Evolutionary conservation across 2,113 vertebrate species (phyloP).

Genomic region (Puntigrus tetrazona): DNA sequence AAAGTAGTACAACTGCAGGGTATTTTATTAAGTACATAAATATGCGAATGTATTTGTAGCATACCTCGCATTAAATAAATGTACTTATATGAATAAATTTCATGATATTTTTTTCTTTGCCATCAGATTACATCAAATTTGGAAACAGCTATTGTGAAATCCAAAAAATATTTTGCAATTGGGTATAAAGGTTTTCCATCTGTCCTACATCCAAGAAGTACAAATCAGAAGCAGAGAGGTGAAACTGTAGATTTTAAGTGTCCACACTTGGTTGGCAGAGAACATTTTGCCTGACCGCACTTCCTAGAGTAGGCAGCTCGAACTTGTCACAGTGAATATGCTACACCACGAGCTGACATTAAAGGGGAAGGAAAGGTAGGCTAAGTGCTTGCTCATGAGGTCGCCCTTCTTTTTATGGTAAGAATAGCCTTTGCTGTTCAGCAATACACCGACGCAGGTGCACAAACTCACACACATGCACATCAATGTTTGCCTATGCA

Average conservation of each 20-base stretch:
- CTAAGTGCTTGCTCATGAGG: slow-evolving; percentile 45
- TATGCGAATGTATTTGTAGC: no score
- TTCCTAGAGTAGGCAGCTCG: neutral
- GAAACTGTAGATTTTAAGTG: slow-evolving; percentile 17
- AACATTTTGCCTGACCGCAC: slow-evolving; percentile 11
- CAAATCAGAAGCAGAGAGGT: neutral
- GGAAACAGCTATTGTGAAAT: no score
- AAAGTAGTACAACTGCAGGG: no score
- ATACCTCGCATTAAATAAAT: no score
- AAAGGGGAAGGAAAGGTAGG: slow-evolving; percentile 16
- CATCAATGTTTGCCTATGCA: neutral
- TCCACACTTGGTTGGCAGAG: neutral
- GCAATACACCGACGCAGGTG: slow-evolving; percentile 29
- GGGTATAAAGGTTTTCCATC: neutral
- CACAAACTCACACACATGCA: slow-evolving; percentile 22
- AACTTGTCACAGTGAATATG: slow-evolving; percentile 18
- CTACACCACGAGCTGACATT: neutral
- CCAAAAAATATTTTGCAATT: no score
- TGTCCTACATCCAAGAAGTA: neutral
- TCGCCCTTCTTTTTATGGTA: slow-evolving; percentile 15
- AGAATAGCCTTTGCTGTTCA: slow-evolving; percentile 44
- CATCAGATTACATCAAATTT: no score
- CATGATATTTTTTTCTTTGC: no score
- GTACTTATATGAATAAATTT: no score
- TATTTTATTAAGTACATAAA: no score